Base-by-base conservation (phyloP, 2,888 invertebrate species). In the Platypus cylindrus region DNA sequence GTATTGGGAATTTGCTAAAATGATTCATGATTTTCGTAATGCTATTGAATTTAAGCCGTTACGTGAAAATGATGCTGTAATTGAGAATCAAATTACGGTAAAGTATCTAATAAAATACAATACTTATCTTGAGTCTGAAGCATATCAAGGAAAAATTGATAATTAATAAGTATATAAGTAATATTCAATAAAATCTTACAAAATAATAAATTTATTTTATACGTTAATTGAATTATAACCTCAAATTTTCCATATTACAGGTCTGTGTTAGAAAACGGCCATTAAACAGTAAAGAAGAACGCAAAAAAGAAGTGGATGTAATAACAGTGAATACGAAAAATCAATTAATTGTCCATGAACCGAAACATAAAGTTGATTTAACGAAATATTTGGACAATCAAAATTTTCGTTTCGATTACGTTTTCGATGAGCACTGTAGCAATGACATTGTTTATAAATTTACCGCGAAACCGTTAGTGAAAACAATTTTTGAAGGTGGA, bases 371-470 rank as follows among this genome's bases (percentile, higher is more conserved):
- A 66, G 97, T 99, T 47, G 98, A 98, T 68, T 72, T 98, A 48
- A 98, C 97, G 11, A 97, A 97, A 66, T 98, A 85, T 65, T 70
- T 98, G 45, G 98, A 98, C 60, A 95, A 98, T 64, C 95, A 95
- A 64, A 80, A 83, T 59, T 46, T 46, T 65, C 76, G 97, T 41
- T 98, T 95, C 64, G 98, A 98, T 67, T 98, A 95, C 66, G 90
- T 94, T 32, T 98, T 99, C 65, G 95, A 98, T 65, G 97, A 98
- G 54, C 75, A 76, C 14, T 84, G 89, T 59, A 79, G 76, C 54
- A 98, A 98, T 62, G 93, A 94, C 63, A 75, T 93, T 55, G 94
- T 98, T 45, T 98, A 98, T 67, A 91, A 86, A 61, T 97, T 91
- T 63, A 94, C 97, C 39, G 98, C 98, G n/a, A 89, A 87, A 63